Percentiles rank a stretch among this genome's conserved stretches.
phyloP scores from a whole-genome alignment of 2,888 invertebrate species.

The Ceratothoa steindachneri region DNA sequence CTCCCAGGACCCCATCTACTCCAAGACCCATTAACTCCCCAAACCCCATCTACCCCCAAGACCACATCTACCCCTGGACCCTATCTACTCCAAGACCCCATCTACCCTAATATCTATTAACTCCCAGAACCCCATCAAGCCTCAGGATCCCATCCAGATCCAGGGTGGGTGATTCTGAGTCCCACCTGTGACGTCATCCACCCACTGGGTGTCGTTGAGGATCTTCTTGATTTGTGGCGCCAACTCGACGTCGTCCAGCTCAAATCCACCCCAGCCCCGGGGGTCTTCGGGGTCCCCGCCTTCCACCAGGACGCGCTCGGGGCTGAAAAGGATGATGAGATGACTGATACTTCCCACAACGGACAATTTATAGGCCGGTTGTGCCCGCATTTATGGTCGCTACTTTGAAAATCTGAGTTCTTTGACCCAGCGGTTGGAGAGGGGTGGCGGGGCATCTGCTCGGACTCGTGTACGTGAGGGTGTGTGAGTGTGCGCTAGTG shows the following conservation, averaged over 20 bases:
- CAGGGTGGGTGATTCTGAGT: too few relatives aligned
- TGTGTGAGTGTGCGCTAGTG: too few relatives aligned
- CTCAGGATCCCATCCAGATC: too few relatives aligned
- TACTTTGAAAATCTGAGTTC: neutral
- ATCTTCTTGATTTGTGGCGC: conserved; percentile 62
- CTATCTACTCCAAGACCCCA: too few relatives aligned
- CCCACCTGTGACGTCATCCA: conserved; percentile 64
- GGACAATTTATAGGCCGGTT: neutral
- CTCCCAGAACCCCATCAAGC: too few relatives aligned
- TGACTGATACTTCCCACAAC: neutral
- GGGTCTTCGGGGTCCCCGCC: conserved; percentile 48
- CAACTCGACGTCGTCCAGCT: conserved; percentile 60
- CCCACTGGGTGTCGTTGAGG: conserved; percentile 64
- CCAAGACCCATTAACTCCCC: too few relatives aligned
- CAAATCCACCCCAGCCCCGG: conserved; percentile 57
- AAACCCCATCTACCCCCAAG: too few relatives aligned
- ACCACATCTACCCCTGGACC: too few relatives aligned
- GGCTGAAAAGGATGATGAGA: conserved; percentile 19
- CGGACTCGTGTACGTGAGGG: too few relatives aligned
- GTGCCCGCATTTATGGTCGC: neutral
- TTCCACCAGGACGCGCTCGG: conserved; percentile 25
- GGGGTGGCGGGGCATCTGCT: neutral
- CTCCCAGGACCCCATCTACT: too few relatives aligned
- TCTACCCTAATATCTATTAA: too few relatives aligned
- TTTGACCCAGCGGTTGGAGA: neutral